A percentile compares a stretch with the other conserved stretches of the same genome.
Conservation (phyloP, 64 coral and sea anemone species). For the Acropora yongei region DNA sequence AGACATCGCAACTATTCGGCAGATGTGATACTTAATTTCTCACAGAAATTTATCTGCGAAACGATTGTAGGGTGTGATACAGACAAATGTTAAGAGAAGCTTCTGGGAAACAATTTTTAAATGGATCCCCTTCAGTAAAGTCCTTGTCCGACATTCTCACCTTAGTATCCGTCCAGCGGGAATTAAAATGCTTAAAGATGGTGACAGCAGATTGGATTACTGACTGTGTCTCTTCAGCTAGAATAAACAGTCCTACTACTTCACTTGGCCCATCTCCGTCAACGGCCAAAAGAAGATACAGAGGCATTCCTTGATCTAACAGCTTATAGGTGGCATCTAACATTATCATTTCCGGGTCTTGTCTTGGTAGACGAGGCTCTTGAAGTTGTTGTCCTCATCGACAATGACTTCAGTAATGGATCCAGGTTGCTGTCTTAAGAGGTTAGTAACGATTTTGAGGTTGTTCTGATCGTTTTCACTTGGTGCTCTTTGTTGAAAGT, state of each 20-base stretch:
- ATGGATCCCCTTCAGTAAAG: slow-evolving; percentile 43
- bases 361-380: slow-evolving; percentile 17
- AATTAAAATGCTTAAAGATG: slow-evolving; percentile 22
- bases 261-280: slow-evolving; percentile 12
- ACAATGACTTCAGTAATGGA: slow-evolving; percentile 13
- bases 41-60: slow-evolving; percentile 31
- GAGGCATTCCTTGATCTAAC: slow-evolving; percentile 30
- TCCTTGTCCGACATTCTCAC: slow-evolving; percentile 61
- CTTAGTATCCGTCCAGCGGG: slow-evolving; percentile 8
- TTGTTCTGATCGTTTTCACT: slow-evolving; percentile 14
- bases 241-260: slow-evolving; percentile 21
- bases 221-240: slow-evolving; percentile 41
- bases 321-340: slow-evolving; percentile 52
- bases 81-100: slow-evolving; percentile 29
- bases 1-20: slow-evolving; percentile 26
- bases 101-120: slow-evolving; percentile 38
- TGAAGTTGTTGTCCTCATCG: slow-evolving; percentile 43
- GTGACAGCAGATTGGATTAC: slow-evolving; percentile 19
- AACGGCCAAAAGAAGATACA: slow-evolving; percentile 1
- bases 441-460: background rate
- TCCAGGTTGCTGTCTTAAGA: background rate
- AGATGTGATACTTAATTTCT: slow-evolving; percentile 43
- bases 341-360: slow-evolving; percentile 18
- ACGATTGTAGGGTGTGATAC: slow-evolving; percentile 13
- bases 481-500: slow-evolving; percentile 13